Evolutionary conservation across 2,888 invertebrate species (phyloP).

Genomic region (Busseola fusca): DNA sequence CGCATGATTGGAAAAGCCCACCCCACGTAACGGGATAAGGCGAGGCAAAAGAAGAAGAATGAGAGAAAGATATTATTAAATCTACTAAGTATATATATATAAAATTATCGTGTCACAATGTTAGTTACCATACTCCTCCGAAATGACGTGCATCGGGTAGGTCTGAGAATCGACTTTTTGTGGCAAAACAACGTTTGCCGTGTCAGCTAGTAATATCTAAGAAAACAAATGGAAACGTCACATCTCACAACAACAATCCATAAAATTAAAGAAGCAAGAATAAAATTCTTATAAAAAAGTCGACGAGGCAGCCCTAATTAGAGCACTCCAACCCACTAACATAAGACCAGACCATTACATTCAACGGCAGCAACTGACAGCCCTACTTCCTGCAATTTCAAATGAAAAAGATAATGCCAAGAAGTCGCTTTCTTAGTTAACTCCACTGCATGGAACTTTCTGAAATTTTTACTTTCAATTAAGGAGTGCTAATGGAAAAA

Average conservation of each 20-base stretch:
- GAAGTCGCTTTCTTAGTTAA: conserved; percentile 62
- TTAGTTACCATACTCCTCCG: too few species aligned
- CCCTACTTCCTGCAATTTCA: conserved; percentile 51
- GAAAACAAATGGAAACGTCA: not conserved
- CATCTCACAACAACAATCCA: not conserved
- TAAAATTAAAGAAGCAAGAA: not conserved
- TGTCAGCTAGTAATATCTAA: too few species aligned
- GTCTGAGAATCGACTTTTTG: too few species aligned
- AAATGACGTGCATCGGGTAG: too few species aligned
- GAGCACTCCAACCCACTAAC: conserved; percentile 11
- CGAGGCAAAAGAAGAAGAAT: too few species aligned
- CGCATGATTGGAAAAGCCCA: too few species aligned
- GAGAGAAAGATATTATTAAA: too few species aligned
- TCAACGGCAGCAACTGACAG: conserved; percentile 30
- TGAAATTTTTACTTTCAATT: conserved; percentile 71
- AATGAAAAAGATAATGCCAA: conserved; percentile 58
- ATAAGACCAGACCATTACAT: conserved; percentile 34
- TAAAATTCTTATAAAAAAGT: not conserved
- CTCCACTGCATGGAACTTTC: conserved; percentile 61
- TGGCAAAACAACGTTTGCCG: too few species aligned
- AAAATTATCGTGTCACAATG: too few species aligned
- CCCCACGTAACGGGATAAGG: too few species aligned
- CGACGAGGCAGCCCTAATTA: conserved; percentile 28
- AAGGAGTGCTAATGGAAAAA: conserved; percentile 75
- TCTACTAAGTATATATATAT: too few species aligned